A percentile compares a stretch with the other conserved stretches of the same genome.
phyloP scores from a whole-genome alignment of 1,140 invertebrate genomes.

The Temnothorax longispinosus region DNA sequence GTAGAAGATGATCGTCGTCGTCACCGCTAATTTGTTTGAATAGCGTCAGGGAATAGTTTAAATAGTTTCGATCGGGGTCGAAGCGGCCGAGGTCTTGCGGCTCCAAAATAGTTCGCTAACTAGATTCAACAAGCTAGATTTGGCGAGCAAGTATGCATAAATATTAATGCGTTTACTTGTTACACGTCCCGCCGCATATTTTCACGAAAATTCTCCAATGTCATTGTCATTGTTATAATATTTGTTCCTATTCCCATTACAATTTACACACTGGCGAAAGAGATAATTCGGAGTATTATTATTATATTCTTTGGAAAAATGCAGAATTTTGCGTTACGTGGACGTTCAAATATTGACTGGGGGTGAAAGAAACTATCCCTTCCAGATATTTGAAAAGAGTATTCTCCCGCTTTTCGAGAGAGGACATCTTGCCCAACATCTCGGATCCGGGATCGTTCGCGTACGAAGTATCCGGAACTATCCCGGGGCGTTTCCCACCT shows the following conservation, averaged over 20 bases:
- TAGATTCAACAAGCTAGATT: neutral
- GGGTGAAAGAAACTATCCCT: slow-evolving; percentile 9
- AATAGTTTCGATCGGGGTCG: slow-evolving; percentile 19
- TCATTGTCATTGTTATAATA: neutral
- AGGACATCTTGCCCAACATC: slow-evolving; percentile 45
- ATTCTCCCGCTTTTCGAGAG: slow-evolving; percentile 11
- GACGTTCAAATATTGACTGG: slow-evolving; percentile 29
- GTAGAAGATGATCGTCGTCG: neutral
- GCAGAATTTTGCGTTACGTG: neutral
- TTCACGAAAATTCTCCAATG: neutral
- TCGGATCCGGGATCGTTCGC: slow-evolving; percentile 12
- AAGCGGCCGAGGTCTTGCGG: neutral
- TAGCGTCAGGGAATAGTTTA: slow-evolving; percentile 10
- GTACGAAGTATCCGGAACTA: slow-evolving; percentile 35
- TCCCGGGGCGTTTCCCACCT: slow-evolving; percentile 42
- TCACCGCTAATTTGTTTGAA: neutral
- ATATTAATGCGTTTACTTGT: neutral
- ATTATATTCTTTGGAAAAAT: neutral
- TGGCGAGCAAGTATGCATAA: neutral
- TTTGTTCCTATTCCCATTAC: neutral
- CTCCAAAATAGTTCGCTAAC: slow-evolving; percentile 31
- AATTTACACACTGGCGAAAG: neutral
- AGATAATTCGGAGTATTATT: neutral
- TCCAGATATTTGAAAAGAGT: slow-evolving; percentile 30
- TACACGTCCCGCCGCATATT: neutral